Conservation (phyloP, 2,797 vertebrate genomes). For the Sebastes minor region DNA sequence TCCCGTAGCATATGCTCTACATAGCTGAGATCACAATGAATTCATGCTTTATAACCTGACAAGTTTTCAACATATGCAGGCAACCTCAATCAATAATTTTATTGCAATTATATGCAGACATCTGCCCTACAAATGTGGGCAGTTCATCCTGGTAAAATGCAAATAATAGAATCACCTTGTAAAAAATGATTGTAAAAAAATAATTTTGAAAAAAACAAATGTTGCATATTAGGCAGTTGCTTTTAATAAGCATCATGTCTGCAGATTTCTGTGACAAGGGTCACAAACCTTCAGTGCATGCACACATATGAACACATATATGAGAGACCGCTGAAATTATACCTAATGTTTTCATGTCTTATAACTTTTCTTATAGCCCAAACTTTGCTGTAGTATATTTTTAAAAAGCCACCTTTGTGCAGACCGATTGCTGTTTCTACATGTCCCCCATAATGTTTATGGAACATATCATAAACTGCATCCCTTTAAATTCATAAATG, state of each 20-base stretch:
- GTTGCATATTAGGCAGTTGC: background rate
- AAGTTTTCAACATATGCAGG: conserved; percentile 15
- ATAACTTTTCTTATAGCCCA: background rate
- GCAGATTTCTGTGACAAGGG: background rate
- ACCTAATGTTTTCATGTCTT: background rate
- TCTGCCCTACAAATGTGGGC: background rate
- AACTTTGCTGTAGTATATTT: background rate
- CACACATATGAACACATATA: background rate
- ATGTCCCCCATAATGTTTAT: background rate
- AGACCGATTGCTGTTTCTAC: background rate
- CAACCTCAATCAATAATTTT: background rate
- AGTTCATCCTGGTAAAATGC: background rate
- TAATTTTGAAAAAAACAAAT: background rate
- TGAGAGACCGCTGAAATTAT: conserved; percentile 24
- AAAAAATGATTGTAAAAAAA: background rate
- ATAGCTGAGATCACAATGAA: conserved; percentile 62
- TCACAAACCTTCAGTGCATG: background rate
- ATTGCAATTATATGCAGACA: background rate
- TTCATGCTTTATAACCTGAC: conserved; percentile 46
- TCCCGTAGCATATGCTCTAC: conserved; percentile 63
- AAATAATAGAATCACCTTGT: background rate
- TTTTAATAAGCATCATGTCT: background rate
- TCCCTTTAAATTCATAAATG: background rate
- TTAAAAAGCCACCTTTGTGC: background rate
- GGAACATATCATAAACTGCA: background rate